These are phyloP conservation scores for Ellobius talpinus DNA, from an alignment of 2,113 vertebrate species.

Conservation along the genomic window DNA sequence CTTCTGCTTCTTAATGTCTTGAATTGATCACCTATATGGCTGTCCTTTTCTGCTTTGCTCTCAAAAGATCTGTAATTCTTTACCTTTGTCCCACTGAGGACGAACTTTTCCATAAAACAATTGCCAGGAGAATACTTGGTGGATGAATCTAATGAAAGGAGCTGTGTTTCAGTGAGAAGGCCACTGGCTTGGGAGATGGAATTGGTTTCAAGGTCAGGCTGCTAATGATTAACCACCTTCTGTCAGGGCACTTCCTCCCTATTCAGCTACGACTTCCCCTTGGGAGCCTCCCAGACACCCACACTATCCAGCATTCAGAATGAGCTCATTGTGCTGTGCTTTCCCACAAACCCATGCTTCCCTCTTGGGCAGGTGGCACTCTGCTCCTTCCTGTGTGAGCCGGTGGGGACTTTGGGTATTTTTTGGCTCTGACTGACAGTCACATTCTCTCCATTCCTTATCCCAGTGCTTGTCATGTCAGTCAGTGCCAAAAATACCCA, in stretches of 20 bases:
- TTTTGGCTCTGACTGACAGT: too few species aligned
- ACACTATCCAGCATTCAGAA: neutral
- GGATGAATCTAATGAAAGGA: neutral
- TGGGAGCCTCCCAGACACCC: neutral
- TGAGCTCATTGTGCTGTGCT: neutral
- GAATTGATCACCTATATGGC: neutral
- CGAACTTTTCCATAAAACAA: neutral
- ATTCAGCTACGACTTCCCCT: neutral
- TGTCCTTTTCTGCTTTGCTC: neutral
- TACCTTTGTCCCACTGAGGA: neutral
- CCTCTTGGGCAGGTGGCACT: neutral
- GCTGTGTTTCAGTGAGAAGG: neutral
- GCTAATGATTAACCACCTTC: neutral
- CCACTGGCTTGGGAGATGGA: neutral
- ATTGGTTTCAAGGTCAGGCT: constrained; percentile 14
- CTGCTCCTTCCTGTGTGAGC: neutral
- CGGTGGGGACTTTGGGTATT: too few species aligned
- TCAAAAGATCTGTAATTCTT: neutral
- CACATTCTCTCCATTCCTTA: neutral
- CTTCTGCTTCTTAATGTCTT: neutral
- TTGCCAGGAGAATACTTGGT: neutral
- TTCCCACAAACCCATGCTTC: neutral
- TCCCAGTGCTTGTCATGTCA: neutral
- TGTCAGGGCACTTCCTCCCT: neutral
- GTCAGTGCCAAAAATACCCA: neutral